Evolutionary conservation across 2,888 invertebrate genomes (phyloP), one percentile per base, ranked within the genome.

Genomic region (Aspidiotus destructor): DNA sequence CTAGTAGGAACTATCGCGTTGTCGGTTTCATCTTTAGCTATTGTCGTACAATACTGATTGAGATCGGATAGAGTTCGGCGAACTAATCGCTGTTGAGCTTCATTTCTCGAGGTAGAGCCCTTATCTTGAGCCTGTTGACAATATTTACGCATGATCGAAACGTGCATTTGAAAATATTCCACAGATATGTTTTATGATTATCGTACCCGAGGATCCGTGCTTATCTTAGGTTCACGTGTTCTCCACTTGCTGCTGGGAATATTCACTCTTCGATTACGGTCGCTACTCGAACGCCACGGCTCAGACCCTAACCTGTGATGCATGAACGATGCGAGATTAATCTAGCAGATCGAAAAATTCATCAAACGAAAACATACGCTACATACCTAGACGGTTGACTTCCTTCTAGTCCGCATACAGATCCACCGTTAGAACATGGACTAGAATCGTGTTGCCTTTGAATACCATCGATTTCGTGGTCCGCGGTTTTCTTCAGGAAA

Each of bases 251-350:
- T 40, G 7, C 40, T 40, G 10, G 8, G 41, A 52, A n/a, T 48
- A 28, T 41, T 60, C 8, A 68, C 28, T 68, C 58, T 60, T 75
- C 84, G 85, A 74, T 85, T 85, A 68, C 85, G 79, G 75, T 87
- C 86, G 75, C 86, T 86, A 74, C 86, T 86, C 17, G 84, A 82
- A 71, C 86, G 81, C 86, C 86, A 86, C 69, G 85, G 83, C 65
- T 86, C 79, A 41, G 85, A 84, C n/a, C 86, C 86, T 75, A 86
- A 85, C 74, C 48, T 48, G 48, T 13, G n/a, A 48, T 48, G 11
- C 8, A 48, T 1, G 6, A 48, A 48, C 48, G 48, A n/a, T 48
- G 11, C n/a, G 6, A 48, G 28, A 28, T 28, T 28, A 28, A 28
- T 28, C 86, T 85, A 76, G 28, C 28, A 5, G 1, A 28, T 3